These are phyloP conservation scores for Scaptodrosophila latifasciaeformis DNA, from an alignment of 2,888 invertebrate species.

Conservation along the genomic window DNA sequence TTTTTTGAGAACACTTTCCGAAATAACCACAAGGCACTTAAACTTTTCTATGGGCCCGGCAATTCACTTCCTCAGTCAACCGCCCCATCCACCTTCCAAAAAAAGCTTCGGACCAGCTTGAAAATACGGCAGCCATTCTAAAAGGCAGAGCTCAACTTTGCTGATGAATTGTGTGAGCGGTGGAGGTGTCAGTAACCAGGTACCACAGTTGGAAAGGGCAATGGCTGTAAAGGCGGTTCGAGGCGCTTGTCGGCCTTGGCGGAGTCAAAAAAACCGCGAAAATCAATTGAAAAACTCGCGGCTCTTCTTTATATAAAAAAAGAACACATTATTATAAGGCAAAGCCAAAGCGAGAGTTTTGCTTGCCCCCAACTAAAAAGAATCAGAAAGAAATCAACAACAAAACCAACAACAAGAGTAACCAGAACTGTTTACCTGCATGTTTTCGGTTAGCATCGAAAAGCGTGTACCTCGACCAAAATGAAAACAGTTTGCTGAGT, in stretches of 20 bases:
- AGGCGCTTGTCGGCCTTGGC: constrained; percentile 43
- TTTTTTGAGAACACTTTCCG: neutral
- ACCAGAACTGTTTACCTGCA: constrained; percentile 52
- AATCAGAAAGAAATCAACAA: constrained; percentile 1
- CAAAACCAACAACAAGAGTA: constrained; percentile 20
- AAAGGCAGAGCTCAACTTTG: constrained; percentile 5
- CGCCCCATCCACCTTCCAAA: constrained; percentile 22
- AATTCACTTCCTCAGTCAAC: constrained; percentile 6
- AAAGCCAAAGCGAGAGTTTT: constrained; percentile 21
- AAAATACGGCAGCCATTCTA: constrained; percentile 11
- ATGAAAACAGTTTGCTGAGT: constrained; percentile 63
- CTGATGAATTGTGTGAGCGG: too few species aligned
- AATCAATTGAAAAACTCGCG: constrained; percentile 64
- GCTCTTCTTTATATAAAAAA: constrained; percentile 28
- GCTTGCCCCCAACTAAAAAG: neutral
- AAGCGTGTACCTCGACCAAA: constrained; percentile 66
- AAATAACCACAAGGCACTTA: constrained; percentile 53
- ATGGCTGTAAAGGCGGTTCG: constrained; percentile 14
- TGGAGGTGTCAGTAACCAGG: too few species aligned
- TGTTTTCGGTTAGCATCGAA: constrained; percentile 56
- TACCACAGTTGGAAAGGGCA: neutral
- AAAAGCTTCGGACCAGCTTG: constrained; percentile 61
- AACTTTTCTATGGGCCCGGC: constrained; percentile 59
- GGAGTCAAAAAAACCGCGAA: constrained; percentile 54
- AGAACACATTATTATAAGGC: neutral